Conservation (phyloP, 2,888 invertebrate species). For the Eupeodes luniger region DNA sequence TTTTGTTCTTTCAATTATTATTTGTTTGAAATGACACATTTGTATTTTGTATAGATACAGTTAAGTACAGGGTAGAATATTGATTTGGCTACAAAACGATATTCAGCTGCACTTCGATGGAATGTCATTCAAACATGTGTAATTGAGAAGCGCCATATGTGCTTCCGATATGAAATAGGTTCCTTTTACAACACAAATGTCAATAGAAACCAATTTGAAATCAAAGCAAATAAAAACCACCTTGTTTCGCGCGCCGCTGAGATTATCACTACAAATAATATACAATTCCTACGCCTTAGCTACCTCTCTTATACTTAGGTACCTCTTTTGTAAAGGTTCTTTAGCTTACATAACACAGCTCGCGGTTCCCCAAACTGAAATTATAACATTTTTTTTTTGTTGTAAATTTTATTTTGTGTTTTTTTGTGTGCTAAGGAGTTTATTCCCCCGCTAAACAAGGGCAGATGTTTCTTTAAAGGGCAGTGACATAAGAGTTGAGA, state of each 20-base stretch:
- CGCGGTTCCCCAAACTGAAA: constrained; percentile 59
- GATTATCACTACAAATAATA: constrained; percentile 11
- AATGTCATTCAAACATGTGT: constrained; percentile 53
- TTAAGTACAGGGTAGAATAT: constrained; percentile 56
- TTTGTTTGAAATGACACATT: background rate
- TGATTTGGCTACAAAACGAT: constrained; percentile 53
- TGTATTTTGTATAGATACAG: background rate
- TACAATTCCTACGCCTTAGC: background rate
- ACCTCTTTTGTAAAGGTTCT: constrained; percentile 38
- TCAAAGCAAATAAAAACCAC: constrained; percentile 73
- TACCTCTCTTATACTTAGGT: background rate
- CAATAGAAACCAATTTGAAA: constrained; percentile 40
- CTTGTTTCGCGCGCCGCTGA: constrained; percentile 53
- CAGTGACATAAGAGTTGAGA: constrained; percentile 65
- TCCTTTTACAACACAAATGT: constrained; percentile 5
- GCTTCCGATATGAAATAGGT: background rate
- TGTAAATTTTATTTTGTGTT: background rate
- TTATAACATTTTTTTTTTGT: constrained; percentile 62
- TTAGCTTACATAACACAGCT: constrained; percentile 11
- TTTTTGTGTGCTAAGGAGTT: constrained; percentile 51
- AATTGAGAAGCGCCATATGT: constrained; percentile 59
- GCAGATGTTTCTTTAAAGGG: constrained; percentile 69
- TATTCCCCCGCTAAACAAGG: constrained; percentile 67
- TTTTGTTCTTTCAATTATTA: background rate
- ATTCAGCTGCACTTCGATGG: constrained; percentile 66